phyloP scores from a whole-genome alignment of 1,140 invertebrate genomes.

The Lucilia cuprina region DNA sequence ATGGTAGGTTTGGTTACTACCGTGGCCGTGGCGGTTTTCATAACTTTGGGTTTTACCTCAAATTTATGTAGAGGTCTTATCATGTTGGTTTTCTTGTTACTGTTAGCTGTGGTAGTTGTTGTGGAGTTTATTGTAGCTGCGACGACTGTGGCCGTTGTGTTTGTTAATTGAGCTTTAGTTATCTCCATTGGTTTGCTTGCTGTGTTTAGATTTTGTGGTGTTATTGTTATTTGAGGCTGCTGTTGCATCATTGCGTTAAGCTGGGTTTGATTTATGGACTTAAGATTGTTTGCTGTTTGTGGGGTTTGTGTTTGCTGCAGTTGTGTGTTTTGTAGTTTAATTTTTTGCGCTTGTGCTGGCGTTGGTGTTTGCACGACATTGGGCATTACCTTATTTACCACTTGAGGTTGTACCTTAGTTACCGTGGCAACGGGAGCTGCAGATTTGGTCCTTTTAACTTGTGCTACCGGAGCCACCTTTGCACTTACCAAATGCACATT shows the following conservation, averaged over 20 bases:
- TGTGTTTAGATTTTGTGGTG: neutral
- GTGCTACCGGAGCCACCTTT: slow-evolving; percentile 51
- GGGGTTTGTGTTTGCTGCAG: slow-evolving; percentile 45
- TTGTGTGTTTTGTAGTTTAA: slow-evolving; percentile 39
- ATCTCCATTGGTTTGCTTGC: neutral
- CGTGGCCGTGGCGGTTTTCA: slow-evolving; percentile 44
- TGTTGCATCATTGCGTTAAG: too few relatives aligned
- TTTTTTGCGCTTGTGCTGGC: neutral
- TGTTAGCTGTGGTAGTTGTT: slow-evolving; percentile 30
- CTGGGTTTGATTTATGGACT: neutral
- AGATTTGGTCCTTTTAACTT: slow-evolving; percentile 44
- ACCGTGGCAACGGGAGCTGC: slow-evolving; percentile 41
- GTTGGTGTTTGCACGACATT: slow-evolving; percentile 36
- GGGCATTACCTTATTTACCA: slow-evolving; percentile 56
- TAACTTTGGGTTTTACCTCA: slow-evolving; percentile 57
- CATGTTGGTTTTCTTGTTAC: slow-evolving; percentile 46
- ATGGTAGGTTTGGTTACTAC: slow-evolving; percentile 16
- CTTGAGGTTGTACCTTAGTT: slow-evolving; percentile 50
- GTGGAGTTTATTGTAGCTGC: slow-evolving; percentile 31
- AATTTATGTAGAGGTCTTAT: slow-evolving; percentile 57
- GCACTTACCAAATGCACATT: slow-evolving; percentile 36
- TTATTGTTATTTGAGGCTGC: neutral
- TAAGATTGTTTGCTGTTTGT: neutral
- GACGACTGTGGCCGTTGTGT: slow-evolving; percentile 48
- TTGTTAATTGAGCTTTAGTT: slow-evolving; percentile 61